Evolutionary conservation across 2,113 vertebrate genomes (phyloP).

Genomic region (Triplophysa rosa): DNA sequence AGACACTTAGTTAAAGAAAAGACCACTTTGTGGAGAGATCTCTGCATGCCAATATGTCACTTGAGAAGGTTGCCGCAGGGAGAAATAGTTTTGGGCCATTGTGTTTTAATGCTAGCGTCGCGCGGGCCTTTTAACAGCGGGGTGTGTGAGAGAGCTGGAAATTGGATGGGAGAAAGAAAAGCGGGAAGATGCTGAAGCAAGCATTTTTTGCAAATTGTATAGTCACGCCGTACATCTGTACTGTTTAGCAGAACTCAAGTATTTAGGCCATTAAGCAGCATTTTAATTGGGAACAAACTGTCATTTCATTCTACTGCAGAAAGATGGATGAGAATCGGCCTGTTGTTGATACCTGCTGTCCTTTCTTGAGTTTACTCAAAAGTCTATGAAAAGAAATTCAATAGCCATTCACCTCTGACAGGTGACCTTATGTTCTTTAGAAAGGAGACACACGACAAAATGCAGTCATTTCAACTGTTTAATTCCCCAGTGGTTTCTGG

Average conservation of each 20-base stretch:
- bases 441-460: constrained; percentile 42
- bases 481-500: constrained; percentile 52
- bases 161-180: constrained; percentile 4
- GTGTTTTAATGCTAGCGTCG: constrained; percentile 37
- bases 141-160: constrained; percentile 1
- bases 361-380: not conserved
- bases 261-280: constrained; percentile 1
- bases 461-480: constrained; percentile 52
- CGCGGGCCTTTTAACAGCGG: constrained; percentile 25
- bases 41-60: constrained; percentile 37
- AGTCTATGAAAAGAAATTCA: constrained; percentile 38
- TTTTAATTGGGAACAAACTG: not conserved
- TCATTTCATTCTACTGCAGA: not conserved
- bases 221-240: not conserved
- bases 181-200: constrained; percentile 1
- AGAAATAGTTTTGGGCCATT: constrained; percentile 33
- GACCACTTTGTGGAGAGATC: constrained; percentile 33
- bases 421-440: constrained; percentile 40
- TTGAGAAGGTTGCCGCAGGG: constrained; percentile 37
- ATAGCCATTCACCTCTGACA: constrained; percentile 39
- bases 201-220: constrained; percentile 22
- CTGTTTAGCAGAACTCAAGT: not conserved
- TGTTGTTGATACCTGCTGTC: not conserved
- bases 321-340: constrained; percentile 14
- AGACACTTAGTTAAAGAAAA: constrained; percentile 27